Evolutionary conservation across 2,797 vertebrate genomes (phyloP), one percentile per base, ranked within the genome.

Genomic region (Nothura maculosa): DNA sequence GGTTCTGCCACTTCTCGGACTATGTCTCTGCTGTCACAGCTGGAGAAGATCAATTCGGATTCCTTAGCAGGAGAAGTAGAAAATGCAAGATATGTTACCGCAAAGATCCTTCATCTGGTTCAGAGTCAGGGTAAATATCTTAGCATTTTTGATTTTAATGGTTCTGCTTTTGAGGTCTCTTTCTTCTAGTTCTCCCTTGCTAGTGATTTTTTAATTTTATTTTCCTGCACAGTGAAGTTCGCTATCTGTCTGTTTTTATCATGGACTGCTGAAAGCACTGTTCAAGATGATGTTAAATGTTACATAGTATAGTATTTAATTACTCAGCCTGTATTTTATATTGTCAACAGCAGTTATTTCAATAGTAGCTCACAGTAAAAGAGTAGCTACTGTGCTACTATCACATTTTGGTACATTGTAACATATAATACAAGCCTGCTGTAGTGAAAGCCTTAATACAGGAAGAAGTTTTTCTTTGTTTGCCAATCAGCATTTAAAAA

Each of bases 61-160:
- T 93, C 98, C 82, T 85, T 97, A 92, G 67, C 94, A 86, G 96
- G 96, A 72, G 98, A 99, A 92, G 96, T 97, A 11, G 98, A 99
- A 47, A 97, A 76, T 75, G 97, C 98, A 52, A 98, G 99, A 97
- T 98, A 99, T 93, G 87, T 99, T 97, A 99, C 99, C 19, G 97
- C 98, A 94, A 99, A 99, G 97, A 99, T 99, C 87, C 98, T 99
- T 94, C 99, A 99, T 97, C 98, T 99, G 97, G 98, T 98, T 93
- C 99, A 99, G 97, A 99, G 99, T 84, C 99, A 99, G 98, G 99
- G 99, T 99, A 97, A 94, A 60, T 74, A 62, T 25, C 50, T 54
- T 63, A 25, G 69, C 11, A 79, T 73, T 64, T 90, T n/a, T 89
- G 32, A 16, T 21, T 72, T 79, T 43, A 38, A 4, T 66, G 18